A percentile compares a stretch with the other conserved stretches of the same genome.
Evolutionary conservation across 2,888 invertebrate species (phyloP).

Genomic region (Galerucella pusilla): DNA sequence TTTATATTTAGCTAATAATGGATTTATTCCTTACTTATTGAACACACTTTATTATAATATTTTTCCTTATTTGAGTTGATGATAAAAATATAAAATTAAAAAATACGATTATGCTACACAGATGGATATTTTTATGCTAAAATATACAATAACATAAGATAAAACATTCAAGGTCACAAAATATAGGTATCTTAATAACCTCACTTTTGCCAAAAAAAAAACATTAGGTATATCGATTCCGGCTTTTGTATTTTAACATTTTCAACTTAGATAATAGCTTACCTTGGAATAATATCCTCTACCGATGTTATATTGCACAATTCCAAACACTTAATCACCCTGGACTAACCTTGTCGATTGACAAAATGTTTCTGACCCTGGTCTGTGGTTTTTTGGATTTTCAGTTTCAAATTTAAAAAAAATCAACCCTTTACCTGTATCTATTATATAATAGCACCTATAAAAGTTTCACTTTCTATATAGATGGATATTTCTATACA

Average conservation of each 20-base stretch:
- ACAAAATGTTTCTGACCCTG: slow-evolving; percentile 60
- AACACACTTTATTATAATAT: too few species aligned
- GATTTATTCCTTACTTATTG: too few species aligned
- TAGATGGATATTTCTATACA: slow-evolving; percentile 7
- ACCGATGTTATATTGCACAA: slow-evolving; percentile 26
- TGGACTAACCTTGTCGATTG: slow-evolving; percentile 54
- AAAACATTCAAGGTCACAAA: too few species aligned
- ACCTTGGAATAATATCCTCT: slow-evolving; percentile 28
- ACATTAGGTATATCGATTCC: neutral
- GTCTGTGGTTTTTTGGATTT: slow-evolving; percentile 60
- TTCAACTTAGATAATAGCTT: slow-evolving; percentile 1
- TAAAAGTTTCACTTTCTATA: slow-evolving; percentile 57
- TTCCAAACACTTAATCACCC: slow-evolving; percentile 38
- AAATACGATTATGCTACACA: too few species aligned
- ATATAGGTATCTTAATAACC: too few species aligned
- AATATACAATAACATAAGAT: too few species aligned
- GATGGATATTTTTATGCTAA: too few species aligned
- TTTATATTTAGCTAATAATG: too few species aligned
- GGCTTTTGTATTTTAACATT: neutral
- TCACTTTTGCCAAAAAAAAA: too few species aligned
- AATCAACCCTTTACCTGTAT: slow-evolving; percentile 55
- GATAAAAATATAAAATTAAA: too few species aligned
- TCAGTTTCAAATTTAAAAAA: slow-evolving; percentile 43
- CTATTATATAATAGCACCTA: slow-evolving; percentile 57
- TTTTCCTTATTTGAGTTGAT: too few species aligned